Percentiles rank a stretch among this genome's conserved stretches.
Conservation (phyloP, 1,140 invertebrate species). For the Goniozus legneri region DNA sequence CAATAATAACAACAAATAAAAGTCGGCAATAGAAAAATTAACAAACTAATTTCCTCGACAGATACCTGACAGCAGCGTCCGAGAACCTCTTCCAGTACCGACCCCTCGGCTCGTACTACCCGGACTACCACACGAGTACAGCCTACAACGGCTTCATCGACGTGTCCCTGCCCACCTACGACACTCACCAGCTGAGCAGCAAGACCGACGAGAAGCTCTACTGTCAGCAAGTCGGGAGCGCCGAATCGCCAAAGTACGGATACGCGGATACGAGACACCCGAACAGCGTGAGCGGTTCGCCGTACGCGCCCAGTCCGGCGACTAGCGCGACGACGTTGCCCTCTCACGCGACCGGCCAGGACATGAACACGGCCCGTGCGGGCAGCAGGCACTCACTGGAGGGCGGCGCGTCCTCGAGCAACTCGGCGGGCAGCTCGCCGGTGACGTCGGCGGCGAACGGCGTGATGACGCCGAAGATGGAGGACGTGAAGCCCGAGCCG, state of each 20-base stretch:
- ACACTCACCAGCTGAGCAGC: conserved; percentile 53
- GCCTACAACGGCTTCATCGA: conserved; percentile 60
- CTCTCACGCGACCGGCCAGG: conserved; percentile 37
- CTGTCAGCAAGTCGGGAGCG: conserved; percentile 58
- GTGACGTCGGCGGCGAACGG: conserved; percentile 53
- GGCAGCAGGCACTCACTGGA: conserved; percentile 58
- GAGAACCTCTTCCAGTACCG: conserved; percentile 87
- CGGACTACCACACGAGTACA: conserved; percentile 67
- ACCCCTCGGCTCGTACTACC: conserved; percentile 71
- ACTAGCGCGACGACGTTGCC: conserved; percentile 32
- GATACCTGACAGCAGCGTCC: conserved; percentile 65
- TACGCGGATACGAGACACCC: conserved; percentile 53
- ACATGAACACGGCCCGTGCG: conserved; percentile 39
- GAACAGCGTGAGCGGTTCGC: conserved; percentile 51
- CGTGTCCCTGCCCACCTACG: conserved; percentile 54
- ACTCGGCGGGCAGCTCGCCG: conserved; percentile 58
- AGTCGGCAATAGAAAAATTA: too few species aligned
- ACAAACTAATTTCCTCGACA: conserved; percentile 11
- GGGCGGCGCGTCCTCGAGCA: conserved; percentile 52
- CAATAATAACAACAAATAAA: too few species aligned
- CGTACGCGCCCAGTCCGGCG: conserved; percentile 45
- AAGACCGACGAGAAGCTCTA: conserved; percentile 64
- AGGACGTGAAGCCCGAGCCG: conserved; percentile 59
- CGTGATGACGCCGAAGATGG: conserved; percentile 62
- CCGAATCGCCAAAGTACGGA: conserved; percentile 46